These are phyloP conservation scores for Pangasius sanitwongsei DNA, from an alignment of 2,797 vertebrate species.

Conservation along the genomic window DNA sequence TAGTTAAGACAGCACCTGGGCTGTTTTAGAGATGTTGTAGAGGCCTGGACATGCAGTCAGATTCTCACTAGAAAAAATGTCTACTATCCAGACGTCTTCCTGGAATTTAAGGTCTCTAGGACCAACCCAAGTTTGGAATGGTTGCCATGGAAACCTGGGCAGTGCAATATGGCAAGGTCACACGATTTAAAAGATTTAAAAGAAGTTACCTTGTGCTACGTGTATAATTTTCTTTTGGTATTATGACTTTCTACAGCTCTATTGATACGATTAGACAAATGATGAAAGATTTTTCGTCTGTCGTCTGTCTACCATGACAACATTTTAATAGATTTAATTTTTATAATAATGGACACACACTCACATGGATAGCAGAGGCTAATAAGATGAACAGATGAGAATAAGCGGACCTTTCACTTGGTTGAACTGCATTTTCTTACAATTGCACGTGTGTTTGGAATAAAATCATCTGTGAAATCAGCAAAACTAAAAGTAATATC, in stretches of 20 bases:
- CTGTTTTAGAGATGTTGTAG: background rate
- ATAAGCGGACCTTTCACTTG: background rate
- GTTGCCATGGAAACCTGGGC: slow-evolving; percentile 28
- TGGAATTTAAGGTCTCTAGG: background rate
- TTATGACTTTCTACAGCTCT: background rate
- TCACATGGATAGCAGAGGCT: background rate
- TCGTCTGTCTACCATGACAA: background rate
- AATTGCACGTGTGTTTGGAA: background rate
- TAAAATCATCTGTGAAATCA: background rate
- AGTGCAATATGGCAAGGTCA: slow-evolving; percentile 8
- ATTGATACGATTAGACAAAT: background rate
- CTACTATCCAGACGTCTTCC: background rate
- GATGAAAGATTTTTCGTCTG: background rate
- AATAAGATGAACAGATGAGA: background rate
- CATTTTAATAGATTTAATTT: background rate
- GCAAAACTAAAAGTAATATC: background rate
- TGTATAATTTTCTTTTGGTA: background rate
- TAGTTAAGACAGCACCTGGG: background rate
- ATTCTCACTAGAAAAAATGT: background rate
- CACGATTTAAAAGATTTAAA: background rate
- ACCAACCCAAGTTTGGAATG: background rate
- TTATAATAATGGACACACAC: background rate
- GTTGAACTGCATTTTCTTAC: background rate
- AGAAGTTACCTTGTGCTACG: background rate
- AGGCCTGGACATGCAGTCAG: background rate